Evolutionary conservation across 2,797 vertebrate genomes (phyloP), one percentile per base, ranked within the genome.

Genomic region (Pangasius macronema): DNA sequence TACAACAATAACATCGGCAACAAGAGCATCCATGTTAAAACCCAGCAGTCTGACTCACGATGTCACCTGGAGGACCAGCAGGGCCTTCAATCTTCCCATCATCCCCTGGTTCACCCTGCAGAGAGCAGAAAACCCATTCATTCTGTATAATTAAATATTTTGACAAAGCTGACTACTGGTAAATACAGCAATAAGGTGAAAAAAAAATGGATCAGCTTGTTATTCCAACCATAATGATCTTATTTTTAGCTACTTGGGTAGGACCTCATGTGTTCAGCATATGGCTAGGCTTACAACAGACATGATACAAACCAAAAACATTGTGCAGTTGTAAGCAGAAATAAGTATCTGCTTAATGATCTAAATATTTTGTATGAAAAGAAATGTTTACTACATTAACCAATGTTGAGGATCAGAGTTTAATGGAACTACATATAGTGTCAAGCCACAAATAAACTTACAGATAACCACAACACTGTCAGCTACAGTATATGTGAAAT

Each of bases 71-170:
- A 57, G 96, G 94, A 93, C 98, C 98, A 0, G 94, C 91, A 61
- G 95, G 95, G 49, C 98, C 98, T 94, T 98, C 97, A 0, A 93
- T 90, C 90, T 97, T 97, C 93, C 97, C 95, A 0, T 99, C 98
- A 68, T 99, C 98, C 0, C 98, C 98, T 90, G 96, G 97, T 91
- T 97, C 97, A 87, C 98, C 98, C 98, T 99, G 93, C 87, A 88
- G 33, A 86, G 49, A 27, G 76, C 14, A 86, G 83, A 61, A 82
- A 88, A 46, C 51, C 0, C 49, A 73, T 84, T 67, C 5, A 83
- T 36, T 18, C 61, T 63, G 11, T 57, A 27, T 39, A 39, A 36
- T 39, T 20, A 57, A 16, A 59, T 7, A 7, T 27, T 80, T 59
- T 53, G 18, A 4, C 18, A 57, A 79, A 79, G 9, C 18, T 55